phyloP scores from a whole-genome alignment of 2,797 vertebrate genomes.

The Melanitta fusca region DNA sequence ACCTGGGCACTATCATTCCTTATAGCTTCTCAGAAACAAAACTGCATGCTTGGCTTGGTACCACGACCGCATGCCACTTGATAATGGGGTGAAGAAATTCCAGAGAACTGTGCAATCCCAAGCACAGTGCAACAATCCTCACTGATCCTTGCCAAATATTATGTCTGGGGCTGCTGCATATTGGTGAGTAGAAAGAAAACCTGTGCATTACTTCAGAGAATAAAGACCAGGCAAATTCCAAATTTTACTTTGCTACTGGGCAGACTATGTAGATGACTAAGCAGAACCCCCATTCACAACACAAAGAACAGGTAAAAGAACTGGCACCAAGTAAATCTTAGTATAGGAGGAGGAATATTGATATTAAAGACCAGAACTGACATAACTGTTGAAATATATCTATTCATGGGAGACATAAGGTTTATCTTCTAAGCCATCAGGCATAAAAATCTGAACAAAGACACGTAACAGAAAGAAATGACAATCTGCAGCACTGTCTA shows the following conservation, averaged over 20 bases:
- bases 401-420: neutral
- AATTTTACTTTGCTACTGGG: neutral
- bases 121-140: neutral
- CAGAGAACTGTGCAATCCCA: neutral
- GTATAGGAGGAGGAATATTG: neutral
- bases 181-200: neutral
- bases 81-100: neutral
- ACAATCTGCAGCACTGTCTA: neutral
- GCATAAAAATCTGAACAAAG: neutral
- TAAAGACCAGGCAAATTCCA: neutral
- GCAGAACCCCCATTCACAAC: neutral
- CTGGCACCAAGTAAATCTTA: neutral
- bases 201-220: neutral
- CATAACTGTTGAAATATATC: neutral
- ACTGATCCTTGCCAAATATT: neutral
- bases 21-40: neutral
- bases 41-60: neutral
- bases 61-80: accelerated
- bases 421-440: neutral
- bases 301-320: neutral
- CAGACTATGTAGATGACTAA: accelerated
- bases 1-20: neutral
- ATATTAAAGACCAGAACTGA: neutral
- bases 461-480: neutral
- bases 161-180: neutral